Conservation (phyloP, 2,888 invertebrate genomes). For the Drosophila putrida region DNA sequence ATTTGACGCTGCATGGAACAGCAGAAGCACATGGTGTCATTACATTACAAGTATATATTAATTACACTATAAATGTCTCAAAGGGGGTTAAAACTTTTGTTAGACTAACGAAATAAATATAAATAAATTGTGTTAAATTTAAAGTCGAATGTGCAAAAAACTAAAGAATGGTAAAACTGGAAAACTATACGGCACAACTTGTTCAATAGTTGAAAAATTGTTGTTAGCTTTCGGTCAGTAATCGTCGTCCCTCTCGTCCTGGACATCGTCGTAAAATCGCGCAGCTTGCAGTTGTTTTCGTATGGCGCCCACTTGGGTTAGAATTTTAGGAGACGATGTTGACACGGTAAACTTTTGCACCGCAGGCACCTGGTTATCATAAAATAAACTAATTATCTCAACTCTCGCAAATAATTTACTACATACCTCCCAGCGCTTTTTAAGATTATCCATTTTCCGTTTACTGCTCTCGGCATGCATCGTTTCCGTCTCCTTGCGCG, state of each 20-base stretch:
- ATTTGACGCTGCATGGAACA: slow-evolving; percentile 48
- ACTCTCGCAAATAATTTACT: not conserved
- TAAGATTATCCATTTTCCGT: slow-evolving; percentile 82
- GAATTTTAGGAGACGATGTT: slow-evolving; percentile 85
- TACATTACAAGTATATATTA: slow-evolving; percentile 3
- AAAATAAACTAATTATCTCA: not conserved
- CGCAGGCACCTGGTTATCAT: slow-evolving; percentile 86
- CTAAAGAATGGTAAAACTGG: slow-evolving; percentile 2
- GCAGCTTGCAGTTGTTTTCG: slow-evolving; percentile 89
- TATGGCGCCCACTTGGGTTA: slow-evolving; percentile 90
- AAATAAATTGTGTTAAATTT: slow-evolving; percentile 10
- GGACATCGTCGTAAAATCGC: slow-evolving; percentile 84
- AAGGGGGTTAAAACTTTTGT: slow-evolving; percentile 20
- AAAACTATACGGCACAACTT: slow-evolving; percentile 37
- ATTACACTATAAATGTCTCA: slow-evolving; percentile 48
- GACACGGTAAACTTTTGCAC: slow-evolving; percentile 86
- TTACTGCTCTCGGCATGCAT: slow-evolving; percentile 39
- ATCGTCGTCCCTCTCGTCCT: slow-evolving; percentile 33
- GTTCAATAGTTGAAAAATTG: slow-evolving; percentile 34
- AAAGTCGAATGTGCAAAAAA: slow-evolving; percentile 24
- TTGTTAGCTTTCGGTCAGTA: slow-evolving; percentile 48
- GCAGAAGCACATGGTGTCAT: slow-evolving; percentile 70
- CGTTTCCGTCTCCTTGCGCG: slow-evolving; percentile 68
- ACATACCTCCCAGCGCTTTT: slow-evolving; percentile 87
- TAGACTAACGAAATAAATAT: slow-evolving; percentile 18